A percentile compares a stretch with the other conserved stretches of the same genome.
Conservation (phyloP, 2,888 invertebrate genomes). For the Tetrapedia diversipes region DNA sequence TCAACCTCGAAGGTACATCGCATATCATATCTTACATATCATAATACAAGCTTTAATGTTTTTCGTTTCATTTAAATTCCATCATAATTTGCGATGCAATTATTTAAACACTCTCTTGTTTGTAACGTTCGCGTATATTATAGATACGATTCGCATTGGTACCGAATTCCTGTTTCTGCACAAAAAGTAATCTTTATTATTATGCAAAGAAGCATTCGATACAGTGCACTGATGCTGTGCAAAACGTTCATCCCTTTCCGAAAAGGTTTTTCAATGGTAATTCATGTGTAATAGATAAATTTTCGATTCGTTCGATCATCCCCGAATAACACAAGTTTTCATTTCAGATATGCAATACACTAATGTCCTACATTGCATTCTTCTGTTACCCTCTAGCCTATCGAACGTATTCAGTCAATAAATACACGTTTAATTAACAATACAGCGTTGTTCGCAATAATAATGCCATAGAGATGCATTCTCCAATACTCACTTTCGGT, state of each 20-base stretch:
- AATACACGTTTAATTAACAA: no score
- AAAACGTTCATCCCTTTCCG: background rate
- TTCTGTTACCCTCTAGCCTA: background rate
- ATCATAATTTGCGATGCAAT: background rate
- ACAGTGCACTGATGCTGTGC: background rate
- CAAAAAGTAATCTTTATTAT: constrained; percentile 24
- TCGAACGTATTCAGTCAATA: background rate
- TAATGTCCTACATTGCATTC: constrained; percentile 26
- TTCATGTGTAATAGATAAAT: no score
- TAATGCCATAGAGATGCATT: no score
- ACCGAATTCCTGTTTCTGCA: background rate
- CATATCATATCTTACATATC: no score
- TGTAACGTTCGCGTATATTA: background rate
- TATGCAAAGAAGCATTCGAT: constrained; percentile 15
- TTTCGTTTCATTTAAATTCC: no score
- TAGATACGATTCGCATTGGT: constrained; percentile 35
- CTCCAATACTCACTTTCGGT: no score
- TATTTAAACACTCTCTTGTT: background rate
- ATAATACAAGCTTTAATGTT: no score
- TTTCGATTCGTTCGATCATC: no score
- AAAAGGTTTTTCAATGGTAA: constrained; percentile 27
- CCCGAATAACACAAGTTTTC: no score
- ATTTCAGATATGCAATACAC: constrained; percentile 11
- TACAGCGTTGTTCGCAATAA: no score
- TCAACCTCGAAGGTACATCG: no score